Evolutionary conservation across 2,888 invertebrate genomes (phyloP).

Genomic region (Sclerodermus sp.): DNA sequence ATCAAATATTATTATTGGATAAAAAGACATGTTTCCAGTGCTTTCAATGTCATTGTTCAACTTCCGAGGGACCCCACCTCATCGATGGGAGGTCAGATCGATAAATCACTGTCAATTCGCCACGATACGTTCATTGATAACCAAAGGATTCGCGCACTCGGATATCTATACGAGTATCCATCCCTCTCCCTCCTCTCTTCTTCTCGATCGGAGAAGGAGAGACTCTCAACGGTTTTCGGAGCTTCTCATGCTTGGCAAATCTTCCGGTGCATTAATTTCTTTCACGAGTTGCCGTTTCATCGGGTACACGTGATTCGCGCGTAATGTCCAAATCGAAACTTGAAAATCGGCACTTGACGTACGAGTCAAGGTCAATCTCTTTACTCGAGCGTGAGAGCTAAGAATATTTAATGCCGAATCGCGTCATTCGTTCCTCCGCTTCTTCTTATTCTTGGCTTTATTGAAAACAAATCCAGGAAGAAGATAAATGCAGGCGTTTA

Average conservation of each 20-base stretch:
- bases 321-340: no score
- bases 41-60: background rate
- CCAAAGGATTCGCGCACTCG: slow-evolving; percentile 21
- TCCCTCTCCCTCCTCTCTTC: slow-evolving; percentile 1
- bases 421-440: no score
- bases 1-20: no score
- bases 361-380: no score
- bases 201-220: slow-evolving; percentile 7
- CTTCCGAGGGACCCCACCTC: slow-evolving; percentile 21
- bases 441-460: no score
- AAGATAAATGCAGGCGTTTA: no score
- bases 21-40: background rate
- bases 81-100: slow-evolving; percentile 21
- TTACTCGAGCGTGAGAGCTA: no score
- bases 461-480: no score
- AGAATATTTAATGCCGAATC: no score
- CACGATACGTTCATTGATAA: slow-evolving; percentile 31
- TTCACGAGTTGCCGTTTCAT: no score
- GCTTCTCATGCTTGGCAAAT: background rate
- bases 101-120: slow-evolving; percentile 28
- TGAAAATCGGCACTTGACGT: no score
- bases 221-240: slow-evolving; percentile 13
- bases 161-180: slow-evolving; percentile 1
- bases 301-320: no score
- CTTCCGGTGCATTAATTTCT: background rate